phyloP scores from a whole-genome alignment of 64 coral and sea anemone genomes.

The Porites lutea region DNA sequence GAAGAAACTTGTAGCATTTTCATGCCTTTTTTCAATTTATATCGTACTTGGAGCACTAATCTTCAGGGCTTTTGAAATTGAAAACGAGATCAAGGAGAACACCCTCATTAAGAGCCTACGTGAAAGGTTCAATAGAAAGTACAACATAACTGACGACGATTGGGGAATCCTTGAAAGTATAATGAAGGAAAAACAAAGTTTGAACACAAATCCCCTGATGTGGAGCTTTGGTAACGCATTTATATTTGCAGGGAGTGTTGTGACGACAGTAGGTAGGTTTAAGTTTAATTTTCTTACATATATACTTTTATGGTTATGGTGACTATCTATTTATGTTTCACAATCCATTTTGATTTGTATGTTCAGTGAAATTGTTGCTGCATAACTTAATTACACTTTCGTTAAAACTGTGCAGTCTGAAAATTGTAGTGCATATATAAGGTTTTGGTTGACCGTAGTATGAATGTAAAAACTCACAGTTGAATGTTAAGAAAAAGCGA shows the following conservation, averaged over 20 bases:
- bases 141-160: not conserved
- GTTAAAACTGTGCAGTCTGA: no score
- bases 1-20: not conserved
- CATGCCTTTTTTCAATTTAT: not conserved
- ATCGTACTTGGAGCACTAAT: not conserved
- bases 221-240: not conserved
- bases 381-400: no score
- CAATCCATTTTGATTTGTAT: no score
- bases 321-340: no score
- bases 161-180: not conserved
- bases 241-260: not conserved
- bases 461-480: no score
- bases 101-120: not conserved
- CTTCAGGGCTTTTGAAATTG: not conserved
- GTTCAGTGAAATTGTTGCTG: no score
- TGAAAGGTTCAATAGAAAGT: not conserved
- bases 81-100: not conserved
- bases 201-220: not conserved
- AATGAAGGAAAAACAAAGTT: not conserved
- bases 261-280: not conserved
- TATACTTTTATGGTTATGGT: no score
- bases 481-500: no score
- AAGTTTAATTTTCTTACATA: not conserved
- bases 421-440: no score
- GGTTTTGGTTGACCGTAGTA: no score